Conservation (phyloP, 64 coral and sea anemone species). For the Actinia tenebrosa region DNA sequence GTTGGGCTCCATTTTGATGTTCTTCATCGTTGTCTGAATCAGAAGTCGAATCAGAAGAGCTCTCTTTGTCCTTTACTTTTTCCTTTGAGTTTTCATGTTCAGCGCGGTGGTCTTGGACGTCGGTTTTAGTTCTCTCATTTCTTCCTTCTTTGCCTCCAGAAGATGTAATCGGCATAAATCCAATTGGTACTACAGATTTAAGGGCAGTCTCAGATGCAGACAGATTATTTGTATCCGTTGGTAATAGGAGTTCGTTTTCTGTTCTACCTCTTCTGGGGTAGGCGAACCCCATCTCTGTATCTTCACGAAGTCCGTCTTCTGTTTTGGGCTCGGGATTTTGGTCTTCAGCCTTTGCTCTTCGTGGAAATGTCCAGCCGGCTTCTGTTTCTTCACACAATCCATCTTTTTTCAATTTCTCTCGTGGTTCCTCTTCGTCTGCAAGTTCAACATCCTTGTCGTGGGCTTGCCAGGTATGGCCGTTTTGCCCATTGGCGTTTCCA, state of each 20-base stretch:
- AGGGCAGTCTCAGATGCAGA: not conserved
- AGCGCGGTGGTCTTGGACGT: not conserved
- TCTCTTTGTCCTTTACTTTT: not conserved
- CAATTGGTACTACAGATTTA: not conserved
- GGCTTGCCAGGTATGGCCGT: conserved; percentile 18
- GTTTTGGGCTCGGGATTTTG: not conserved
- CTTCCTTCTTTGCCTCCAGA: not conserved
- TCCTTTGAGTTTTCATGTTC: not conserved
- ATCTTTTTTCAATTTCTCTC: conserved; percentile 7
- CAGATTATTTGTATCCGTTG: not conserved
- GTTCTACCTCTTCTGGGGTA: not conserved
- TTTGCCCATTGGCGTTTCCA: not conserved
- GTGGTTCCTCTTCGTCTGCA: not conserved
- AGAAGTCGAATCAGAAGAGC: not conserved
- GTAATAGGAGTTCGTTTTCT: not conserved
- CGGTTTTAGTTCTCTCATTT: not conserved
- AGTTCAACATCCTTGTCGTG: conserved; percentile 1
- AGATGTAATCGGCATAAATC: not conserved
- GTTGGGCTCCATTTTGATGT: not conserved
- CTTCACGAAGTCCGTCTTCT: conserved; percentile 8
- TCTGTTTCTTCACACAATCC: conserved; percentile 35
- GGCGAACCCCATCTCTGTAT: not conserved
- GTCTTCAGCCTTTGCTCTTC: not conserved
- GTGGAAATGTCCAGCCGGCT: not conserved
- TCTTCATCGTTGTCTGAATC: not conserved